Conservation (phyloP, 2,113 vertebrate genomes). For the Seriola rivoliana region DNA sequence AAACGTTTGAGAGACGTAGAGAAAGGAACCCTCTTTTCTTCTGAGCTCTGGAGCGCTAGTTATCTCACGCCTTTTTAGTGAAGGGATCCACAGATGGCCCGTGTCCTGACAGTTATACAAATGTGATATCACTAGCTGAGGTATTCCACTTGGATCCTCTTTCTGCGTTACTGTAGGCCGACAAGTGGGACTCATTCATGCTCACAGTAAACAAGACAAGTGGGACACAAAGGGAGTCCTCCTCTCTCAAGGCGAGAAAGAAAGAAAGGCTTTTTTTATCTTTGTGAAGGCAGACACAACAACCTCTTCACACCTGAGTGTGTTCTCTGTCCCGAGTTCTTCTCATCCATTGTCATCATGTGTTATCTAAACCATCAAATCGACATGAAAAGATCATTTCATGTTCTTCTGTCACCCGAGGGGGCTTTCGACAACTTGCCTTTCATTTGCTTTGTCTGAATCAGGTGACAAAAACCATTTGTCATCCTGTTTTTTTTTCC, state of each 20-base stretch:
- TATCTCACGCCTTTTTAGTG: constrained; percentile 74
- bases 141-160: constrained; percentile 52
- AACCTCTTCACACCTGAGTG: constrained; percentile 72
- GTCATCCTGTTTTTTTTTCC: constrained; percentile 27
- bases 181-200: constrained; percentile 53
- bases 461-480: constrained; percentile 40
- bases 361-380: constrained; percentile 66
- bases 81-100: constrained; percentile 74
- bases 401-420: constrained; percentile 47
- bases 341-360: constrained; percentile 41
- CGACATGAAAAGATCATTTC: constrained; percentile 66
- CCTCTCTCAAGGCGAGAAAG: constrained; percentile 32
- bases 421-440: constrained; percentile 26
- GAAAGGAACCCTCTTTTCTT: constrained; percentile 67
- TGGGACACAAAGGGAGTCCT: constrained; percentile 50
- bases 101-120: constrained; percentile 71
- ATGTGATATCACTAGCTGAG: constrained; percentile 66
- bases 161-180: constrained; percentile 46
- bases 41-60: constrained; percentile 72
- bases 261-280: constrained; percentile 61
- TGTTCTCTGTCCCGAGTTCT: constrained; percentile 43
- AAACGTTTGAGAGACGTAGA: constrained; percentile 61
- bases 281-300: constrained; percentile 78
- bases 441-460: constrained; percentile 60
- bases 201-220: constrained; percentile 64